These are phyloP conservation scores for Serrognathus titanus DNA, from an alignment of 2,888 invertebrate genomes.

Conservation along the genomic window DNA sequence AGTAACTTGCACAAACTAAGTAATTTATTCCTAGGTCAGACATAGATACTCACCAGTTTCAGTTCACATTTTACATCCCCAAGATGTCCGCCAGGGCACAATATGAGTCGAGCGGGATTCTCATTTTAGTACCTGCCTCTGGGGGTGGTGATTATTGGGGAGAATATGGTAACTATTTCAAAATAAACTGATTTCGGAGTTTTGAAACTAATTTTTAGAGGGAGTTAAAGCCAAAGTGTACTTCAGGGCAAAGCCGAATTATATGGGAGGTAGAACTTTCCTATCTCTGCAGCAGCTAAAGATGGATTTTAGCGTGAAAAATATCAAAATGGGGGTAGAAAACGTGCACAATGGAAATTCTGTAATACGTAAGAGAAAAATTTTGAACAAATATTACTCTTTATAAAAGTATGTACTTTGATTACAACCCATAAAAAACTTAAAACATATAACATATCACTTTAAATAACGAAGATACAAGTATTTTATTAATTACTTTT, in stretches of 20 bases:
- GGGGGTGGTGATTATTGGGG: conserved; percentile 89
- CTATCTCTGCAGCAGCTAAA: conserved; percentile 72
- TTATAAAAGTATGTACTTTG: no score
- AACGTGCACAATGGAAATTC: conserved; percentile 78
- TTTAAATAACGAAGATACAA: no score
- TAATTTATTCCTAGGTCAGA: conserved; percentile 61
- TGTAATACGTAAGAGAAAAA: conserved; percentile 72
- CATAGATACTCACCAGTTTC: conserved; percentile 75
- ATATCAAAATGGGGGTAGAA: conserved; percentile 82
- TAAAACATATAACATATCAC: no score
- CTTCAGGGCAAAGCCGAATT: conserved; percentile 65
- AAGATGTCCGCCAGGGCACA: conserved; percentile 75
- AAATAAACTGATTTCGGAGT: not conserved
- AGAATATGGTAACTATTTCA: conserved; percentile 65
- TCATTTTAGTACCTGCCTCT: conserved; percentile 76
- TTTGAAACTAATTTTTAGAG: conserved; percentile 52
- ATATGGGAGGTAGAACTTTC: conserved; percentile 62
- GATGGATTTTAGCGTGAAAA: conserved; percentile 80
- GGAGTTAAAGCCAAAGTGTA: conserved; percentile 82
- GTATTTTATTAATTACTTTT: no score
- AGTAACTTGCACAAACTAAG: not conserved
- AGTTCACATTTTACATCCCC: conserved; percentile 75
- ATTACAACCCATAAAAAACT: no score
- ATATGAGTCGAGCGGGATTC: conserved; percentile 76
- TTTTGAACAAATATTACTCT: no score